phyloP scores from a whole-genome alignment of 2,113 vertebrate species.

The Sander lucioperca region DNA sequence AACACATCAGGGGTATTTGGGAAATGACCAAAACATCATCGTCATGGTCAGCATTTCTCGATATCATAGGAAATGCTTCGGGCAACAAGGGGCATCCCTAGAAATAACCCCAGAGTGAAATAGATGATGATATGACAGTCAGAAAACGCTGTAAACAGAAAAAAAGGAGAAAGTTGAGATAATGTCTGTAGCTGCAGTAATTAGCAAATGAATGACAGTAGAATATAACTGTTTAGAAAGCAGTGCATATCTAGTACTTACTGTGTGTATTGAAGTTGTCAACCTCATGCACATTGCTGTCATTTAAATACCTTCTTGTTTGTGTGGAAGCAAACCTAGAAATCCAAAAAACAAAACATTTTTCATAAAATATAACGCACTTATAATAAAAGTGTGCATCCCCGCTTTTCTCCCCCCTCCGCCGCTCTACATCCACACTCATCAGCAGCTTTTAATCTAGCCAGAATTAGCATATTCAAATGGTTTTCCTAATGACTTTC shows the following conservation, averaged over 20 bases:
- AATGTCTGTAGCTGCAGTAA: not conserved
- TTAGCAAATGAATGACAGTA: not conserved
- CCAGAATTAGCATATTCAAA: constrained; percentile 80
- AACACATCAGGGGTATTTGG: constrained; percentile 7
- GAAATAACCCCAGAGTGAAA: not conserved
- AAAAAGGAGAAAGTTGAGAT: not conserved
- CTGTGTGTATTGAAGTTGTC: not conserved
- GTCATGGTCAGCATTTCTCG: not conserved
- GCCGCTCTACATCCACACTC: constrained; percentile 41
- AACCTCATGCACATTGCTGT: not conserved
- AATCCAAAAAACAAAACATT: not conserved
- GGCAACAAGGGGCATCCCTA: not conserved
- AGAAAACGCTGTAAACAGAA: not conserved
- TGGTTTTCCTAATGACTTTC: constrained; percentile 80
- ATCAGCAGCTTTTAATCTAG: constrained; percentile 81
- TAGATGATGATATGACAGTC: no score
- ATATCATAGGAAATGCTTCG: not conserved
- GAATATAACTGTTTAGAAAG: not conserved
- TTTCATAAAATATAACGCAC: constrained; percentile 26
- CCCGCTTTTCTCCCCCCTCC: not conserved
- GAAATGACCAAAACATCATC: constrained; percentile 1
- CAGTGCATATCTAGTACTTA: not conserved
- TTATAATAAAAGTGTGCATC: constrained; percentile 44
- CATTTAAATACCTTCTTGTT: not conserved
- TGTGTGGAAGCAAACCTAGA: not conserved